phyloP scores from a whole-genome alignment of 2,797 vertebrate species.

The Eulemur mongoz region DNA sequence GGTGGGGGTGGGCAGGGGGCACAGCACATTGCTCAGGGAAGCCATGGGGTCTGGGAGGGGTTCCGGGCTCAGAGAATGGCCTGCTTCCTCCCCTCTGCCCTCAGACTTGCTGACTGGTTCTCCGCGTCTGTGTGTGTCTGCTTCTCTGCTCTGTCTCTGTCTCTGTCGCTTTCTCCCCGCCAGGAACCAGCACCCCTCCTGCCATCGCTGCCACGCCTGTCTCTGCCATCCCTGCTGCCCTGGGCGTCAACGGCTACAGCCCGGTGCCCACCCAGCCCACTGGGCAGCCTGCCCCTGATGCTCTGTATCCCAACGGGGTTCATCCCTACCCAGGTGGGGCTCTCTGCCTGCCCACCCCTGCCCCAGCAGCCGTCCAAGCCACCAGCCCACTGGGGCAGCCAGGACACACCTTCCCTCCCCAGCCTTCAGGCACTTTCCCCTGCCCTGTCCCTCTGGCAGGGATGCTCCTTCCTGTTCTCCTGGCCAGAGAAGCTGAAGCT shows the following conservation, averaged over 20 bases:
- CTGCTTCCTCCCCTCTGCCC: not conserved
- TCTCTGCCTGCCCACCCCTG: not conserved
- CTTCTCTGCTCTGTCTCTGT: slow-evolving; percentile 30
- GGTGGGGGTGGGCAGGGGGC: not conserved
- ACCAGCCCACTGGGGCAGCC: not conserved
- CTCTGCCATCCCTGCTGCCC: slow-evolving; percentile 90
- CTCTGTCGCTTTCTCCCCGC: slow-evolving; percentile 22
- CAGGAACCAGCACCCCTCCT: slow-evolving; percentile 95
- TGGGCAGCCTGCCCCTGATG: slow-evolving; percentile 91
- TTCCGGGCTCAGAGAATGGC: not conserved
- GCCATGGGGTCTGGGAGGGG: not conserved
- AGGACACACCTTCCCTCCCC: not conserved
- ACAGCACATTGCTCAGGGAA: not conserved
- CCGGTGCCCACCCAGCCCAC: slow-evolving; percentile 89
- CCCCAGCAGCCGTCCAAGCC: not conserved
- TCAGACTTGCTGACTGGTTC: not conserved
- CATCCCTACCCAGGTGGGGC: slow-evolving; percentile 93
- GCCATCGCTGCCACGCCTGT: slow-evolving; percentile 93
- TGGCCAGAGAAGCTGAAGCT: not conserved
- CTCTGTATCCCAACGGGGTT: slow-evolving; percentile 93
- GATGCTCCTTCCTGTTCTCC: not conserved
- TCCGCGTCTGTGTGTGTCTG: not conserved
- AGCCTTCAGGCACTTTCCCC: not conserved
- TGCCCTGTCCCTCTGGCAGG: not conserved
- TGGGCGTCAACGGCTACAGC: slow-evolving; percentile 94